These are phyloP conservation scores for Oreochromis spilurus DNA, from an alignment of 2,113 vertebrate species.

Conservation along the genomic window DNA sequence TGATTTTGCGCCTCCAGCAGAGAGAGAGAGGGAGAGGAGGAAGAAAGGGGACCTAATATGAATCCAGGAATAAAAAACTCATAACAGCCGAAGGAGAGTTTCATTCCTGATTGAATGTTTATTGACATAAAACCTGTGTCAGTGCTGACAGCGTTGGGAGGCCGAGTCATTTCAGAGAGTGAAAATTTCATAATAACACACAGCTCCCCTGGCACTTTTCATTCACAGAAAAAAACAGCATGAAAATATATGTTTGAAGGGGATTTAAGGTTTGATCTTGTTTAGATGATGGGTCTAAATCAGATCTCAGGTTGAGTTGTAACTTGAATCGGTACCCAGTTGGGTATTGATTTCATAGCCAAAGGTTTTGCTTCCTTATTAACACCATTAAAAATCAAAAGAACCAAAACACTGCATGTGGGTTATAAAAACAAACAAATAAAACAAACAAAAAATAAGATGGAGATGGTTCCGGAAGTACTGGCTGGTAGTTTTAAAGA, in stretches of 20 bases:
- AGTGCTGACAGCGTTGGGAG: slow-evolving; percentile 1
- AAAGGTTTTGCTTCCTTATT: not conserved
- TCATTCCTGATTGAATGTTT: slow-evolving; percentile 38
- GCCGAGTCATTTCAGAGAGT: not conserved
- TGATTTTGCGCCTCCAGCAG: slow-evolving; percentile 9
- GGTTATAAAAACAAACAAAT: not conserved
- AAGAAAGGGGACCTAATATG: not conserved
- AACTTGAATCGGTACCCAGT: not conserved
- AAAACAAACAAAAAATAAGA: not conserved
- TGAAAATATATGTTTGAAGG: not conserved
- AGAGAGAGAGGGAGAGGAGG: not conserved
- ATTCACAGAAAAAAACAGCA: not conserved
- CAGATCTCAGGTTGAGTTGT: not conserved
- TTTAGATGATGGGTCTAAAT: not conserved
- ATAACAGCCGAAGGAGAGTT: slow-evolving; percentile 27
- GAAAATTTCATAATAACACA: slow-evolving; percentile 21
- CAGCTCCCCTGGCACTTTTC: slow-evolving; percentile 3
- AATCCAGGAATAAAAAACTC: slow-evolving; percentile 24
- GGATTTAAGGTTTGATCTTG: not conserved
- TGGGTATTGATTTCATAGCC: not conserved
- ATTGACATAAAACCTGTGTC: slow-evolving; percentile 30
- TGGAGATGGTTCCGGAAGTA: not conserved
- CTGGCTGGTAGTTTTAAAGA: not conserved
- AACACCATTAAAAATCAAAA: not conserved
- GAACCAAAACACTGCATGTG: not conserved